Base-by-base conservation (phyloP, 1,140 invertebrate species). In the Ephestia elutella region DNA sequence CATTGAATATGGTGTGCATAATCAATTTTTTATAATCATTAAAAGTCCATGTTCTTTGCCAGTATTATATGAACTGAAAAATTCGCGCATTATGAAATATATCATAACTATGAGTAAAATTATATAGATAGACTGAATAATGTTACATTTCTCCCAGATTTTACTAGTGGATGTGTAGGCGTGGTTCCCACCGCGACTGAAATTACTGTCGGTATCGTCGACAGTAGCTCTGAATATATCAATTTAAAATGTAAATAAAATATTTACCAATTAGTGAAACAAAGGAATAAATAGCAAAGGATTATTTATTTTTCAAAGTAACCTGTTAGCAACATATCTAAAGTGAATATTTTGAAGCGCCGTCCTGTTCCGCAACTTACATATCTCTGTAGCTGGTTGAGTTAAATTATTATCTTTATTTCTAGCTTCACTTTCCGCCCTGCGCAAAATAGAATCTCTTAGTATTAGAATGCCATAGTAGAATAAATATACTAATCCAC, bases 361-460 rank as follows among this genome's bases (percentile, higher is more conserved):
- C 82, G 82, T 86, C 82, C 82, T 78, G 50, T 74, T 70, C 68
- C 60, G 72, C 73, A 78, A 83, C 73, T 63, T 60, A 86, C 82
- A 85, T 85, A 83, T 85, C 82, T 74, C 73, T 50, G 66, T 66
- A 68, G 65, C 61, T 54, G 63, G 15, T 17, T 62, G 38, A 57
- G 49, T 49, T 48, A 63, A 25, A 25, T 25, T 25, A 35, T 35
- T 35, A 35, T 35, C 32, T 44, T 55, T 2, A 4, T 38, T 55
- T 38, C 9, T 13, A 1, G n/a, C 18, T 18, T 38, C 17, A 18
- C 32, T 17, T 38, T 2, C 53, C 15, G 32, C 4, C 32, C 25
- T 15, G 30, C 2, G 38, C n/a, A 44, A 44, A 44, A 25, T n/a
- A 44, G 38, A 44, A 44, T 44, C 38, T 44, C 38, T 15, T 44